Evolutionary conservation across 2,888 invertebrate genomes (phyloP).

Genomic region (Hipparchia sbordonii): DNA sequence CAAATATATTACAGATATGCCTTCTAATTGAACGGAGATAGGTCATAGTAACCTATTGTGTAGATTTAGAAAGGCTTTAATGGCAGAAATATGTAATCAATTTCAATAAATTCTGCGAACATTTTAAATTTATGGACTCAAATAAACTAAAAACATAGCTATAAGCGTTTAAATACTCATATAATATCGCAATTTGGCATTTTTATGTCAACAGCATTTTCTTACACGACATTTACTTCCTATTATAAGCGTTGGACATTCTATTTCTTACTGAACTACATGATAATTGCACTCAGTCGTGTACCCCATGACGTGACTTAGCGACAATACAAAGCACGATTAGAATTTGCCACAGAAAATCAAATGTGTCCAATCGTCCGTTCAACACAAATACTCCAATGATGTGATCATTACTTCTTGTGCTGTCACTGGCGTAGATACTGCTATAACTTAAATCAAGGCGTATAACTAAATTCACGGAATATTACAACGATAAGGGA

Average conservation of each 20-base stretch:
- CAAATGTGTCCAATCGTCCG: slow-evolving; percentile 30
- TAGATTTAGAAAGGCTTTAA: not conserved
- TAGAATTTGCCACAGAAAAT: slow-evolving; percentile 30
- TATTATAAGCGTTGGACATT: slow-evolving; percentile 12
- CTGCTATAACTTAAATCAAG: slow-evolving; percentile 1
- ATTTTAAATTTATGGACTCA: not conserved
- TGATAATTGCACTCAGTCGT: slow-evolving; percentile 34
- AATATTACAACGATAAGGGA: not conserved
- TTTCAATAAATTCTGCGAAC: not conserved
- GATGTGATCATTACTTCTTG: slow-evolving; percentile 28
- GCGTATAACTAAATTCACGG: slow-evolving; percentile 3
- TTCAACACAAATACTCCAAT: slow-evolving; percentile 21
- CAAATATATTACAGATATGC: too few species aligned
- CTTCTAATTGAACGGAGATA: not conserved
- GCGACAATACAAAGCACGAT: slow-evolving; percentile 30
- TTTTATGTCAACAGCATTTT: slow-evolving; percentile 10
- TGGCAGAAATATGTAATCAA: not conserved
- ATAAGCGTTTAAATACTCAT: too few species aligned
- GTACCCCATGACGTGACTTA: slow-evolving; percentile 34
- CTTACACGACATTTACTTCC: slow-evolving; percentile 19
- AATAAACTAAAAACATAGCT: not conserved
- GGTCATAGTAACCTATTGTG: not conserved
- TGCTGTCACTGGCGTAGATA: slow-evolving; percentile 4
- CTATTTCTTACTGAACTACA: slow-evolving; percentile 33
- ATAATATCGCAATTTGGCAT: not conserved